Conservation (phyloP, 2,113 vertebrate genomes). For the Corythaixoides concolor region DNA sequence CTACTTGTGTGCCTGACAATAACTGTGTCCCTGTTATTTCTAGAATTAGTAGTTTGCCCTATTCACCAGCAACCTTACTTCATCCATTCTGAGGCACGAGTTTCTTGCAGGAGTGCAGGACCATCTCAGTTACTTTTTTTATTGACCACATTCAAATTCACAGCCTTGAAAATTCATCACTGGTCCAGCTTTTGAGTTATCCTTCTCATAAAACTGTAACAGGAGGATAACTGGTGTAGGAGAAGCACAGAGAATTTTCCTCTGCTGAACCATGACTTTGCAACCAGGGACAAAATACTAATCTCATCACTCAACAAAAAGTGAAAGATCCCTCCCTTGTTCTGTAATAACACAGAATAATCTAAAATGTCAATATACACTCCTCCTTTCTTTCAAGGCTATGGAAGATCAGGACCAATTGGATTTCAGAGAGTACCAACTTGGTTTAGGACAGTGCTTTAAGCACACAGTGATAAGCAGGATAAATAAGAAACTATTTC, state of each 20-base stretch:
- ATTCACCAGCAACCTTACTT: neutral
- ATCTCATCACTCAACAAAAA: neutral
- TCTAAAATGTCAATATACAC: slow-evolving; percentile 20
- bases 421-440: neutral
- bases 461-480: slow-evolving; percentile 14
- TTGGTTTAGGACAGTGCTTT: slow-evolving; percentile 9
- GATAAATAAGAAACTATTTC: neutral
- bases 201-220: neutral
- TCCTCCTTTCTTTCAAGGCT: neutral
- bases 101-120: neutral
- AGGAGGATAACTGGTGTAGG: neutral
- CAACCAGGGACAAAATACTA: neutral
- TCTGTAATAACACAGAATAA: neutral
- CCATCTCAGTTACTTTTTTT: neutral
- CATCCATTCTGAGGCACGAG: neutral
- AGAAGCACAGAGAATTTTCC: neutral
- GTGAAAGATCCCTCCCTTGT: neutral
- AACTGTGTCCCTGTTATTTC: neutral
- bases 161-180: neutral
- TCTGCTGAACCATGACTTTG: neutral
- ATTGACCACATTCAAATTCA: neutral
- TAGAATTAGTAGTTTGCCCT: neutral
- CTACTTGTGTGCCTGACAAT: neutral
- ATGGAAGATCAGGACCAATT: neutral
- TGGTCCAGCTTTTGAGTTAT: neutral